Percentiles rank a stretch among this genome's conserved stretches.
Evolutionary conservation across 2,888 invertebrate genomes (phyloP).

Genomic region (Philereme transversata): DNA sequence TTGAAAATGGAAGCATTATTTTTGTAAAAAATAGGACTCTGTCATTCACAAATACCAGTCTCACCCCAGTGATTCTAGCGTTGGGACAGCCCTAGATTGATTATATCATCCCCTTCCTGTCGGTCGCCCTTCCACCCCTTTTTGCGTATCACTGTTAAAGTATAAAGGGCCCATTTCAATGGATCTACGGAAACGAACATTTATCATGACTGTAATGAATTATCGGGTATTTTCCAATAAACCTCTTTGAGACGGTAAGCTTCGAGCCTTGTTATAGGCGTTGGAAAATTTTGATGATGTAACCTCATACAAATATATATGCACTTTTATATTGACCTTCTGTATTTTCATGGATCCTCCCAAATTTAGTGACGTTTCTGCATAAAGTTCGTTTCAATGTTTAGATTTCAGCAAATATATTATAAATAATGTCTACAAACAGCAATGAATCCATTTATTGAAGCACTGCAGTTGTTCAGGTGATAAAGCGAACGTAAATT

Average conservation of each 20-base stretch:
- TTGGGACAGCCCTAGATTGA: conserved; percentile 73
- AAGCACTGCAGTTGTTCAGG: conserved; percentile 52
- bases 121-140: conserved; percentile 72
- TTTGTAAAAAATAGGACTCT: conserved; percentile 9
- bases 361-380: too few species aligned
- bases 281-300: conserved; percentile 9
- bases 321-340: too few species aligned
- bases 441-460: conserved; percentile 43
- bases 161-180: conserved; percentile 79
- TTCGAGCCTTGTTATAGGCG: conserved; percentile 22
- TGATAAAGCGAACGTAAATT: conserved; percentile 58
- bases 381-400: too few species aligned
- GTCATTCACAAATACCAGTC: conserved; percentile 42
- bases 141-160: conserved; percentile 80
- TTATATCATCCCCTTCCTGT: conserved; percentile 76
- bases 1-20: neutral
- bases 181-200: conserved; percentile 71
- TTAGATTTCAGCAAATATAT: too few species aligned
- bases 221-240: conserved; percentile 78
- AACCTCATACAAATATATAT: neutral
- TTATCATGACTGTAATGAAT: conserved; percentile 82
- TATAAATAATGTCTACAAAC: conserved; percentile 7
- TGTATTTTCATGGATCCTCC: too few species aligned
- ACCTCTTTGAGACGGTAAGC: conserved; percentile 41
- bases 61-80: conserved; percentile 54